Evolutionary conservation across 2,113 vertebrate species (phyloP).

Genomic region (Monopterus albus): DNA sequence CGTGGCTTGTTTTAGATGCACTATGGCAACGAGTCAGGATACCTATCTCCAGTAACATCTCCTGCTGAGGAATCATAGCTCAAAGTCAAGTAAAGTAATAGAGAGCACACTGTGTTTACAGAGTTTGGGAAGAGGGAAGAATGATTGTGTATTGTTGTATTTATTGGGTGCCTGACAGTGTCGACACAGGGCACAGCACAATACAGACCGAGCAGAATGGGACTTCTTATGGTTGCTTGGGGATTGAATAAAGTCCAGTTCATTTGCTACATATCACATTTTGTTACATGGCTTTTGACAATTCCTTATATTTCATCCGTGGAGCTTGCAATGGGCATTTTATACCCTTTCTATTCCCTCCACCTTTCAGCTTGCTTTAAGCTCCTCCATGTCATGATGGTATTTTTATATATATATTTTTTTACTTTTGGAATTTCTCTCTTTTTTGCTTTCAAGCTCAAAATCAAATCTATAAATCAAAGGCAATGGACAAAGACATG

Average conservation of each 20-base stretch:
- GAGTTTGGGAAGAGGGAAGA: slow-evolving; percentile 55
- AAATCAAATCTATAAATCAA: slow-evolving; percentile 81
- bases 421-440: slow-evolving; percentile 64
- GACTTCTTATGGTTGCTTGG: slow-evolving; percentile 66
- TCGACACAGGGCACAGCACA: slow-evolving; percentile 63
- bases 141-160: slow-evolving; percentile 61
- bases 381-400: slow-evolving; percentile 62
- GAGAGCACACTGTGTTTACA: slow-evolving; percentile 46
- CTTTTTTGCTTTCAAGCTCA: slow-evolving; percentile 68
- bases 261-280: slow-evolving; percentile 78
- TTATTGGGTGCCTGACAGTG: slow-evolving; percentile 67
- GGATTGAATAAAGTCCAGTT: slow-evolving; percentile 78
- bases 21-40: slow-evolving; percentile 32
- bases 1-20: slow-evolving; percentile 20
- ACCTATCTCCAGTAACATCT: slow-evolving; percentile 26
- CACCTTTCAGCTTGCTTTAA: slow-evolving; percentile 75
- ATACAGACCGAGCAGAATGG: slow-evolving; percentile 57
- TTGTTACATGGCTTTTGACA: slow-evolving; percentile 69
- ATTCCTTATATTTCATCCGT: slow-evolving; percentile 75
- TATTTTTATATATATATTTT: too few relatives aligned
- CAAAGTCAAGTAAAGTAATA: slow-evolving; percentile 31
- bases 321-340: slow-evolving; percentile 61
- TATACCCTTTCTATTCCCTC: slow-evolving; percentile 72
- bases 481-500: slow-evolving; percentile 71
- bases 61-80: slow-evolving; percentile 29